Percentiles rank a stretch among this genome's conserved stretches.
Conservation (phyloP, 2,113 vertebrate species). For the Chamaea fasciata region DNA sequence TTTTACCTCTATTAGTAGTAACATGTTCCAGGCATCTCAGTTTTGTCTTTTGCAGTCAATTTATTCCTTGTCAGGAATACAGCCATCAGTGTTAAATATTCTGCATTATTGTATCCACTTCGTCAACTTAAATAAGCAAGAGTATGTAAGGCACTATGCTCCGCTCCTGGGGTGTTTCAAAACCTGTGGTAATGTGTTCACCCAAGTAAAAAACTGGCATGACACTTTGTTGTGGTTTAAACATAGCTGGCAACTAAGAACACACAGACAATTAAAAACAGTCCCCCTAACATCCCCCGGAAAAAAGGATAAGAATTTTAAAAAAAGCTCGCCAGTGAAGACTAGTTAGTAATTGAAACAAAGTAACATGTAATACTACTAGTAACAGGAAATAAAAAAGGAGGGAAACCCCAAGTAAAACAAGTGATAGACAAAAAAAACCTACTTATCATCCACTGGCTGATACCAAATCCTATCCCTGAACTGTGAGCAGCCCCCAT, state of each 20-base stretch:
- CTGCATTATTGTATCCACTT: not conserved
- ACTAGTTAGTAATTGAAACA: not conserved
- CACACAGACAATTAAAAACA: not conserved
- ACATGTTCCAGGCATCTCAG: not conserved
- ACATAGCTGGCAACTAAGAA: not conserved
- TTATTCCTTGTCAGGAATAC: not conserved
- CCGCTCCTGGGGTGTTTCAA: not conserved
- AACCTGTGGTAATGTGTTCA: not conserved
- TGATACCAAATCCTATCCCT: not conserved
- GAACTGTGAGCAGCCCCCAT: not conserved
- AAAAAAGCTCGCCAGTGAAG: not conserved
- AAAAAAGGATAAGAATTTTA: not conserved
- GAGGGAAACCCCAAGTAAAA: not conserved
- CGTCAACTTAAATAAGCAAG: not conserved
- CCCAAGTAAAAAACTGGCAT: not conserved
- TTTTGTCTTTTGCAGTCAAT: not conserved
- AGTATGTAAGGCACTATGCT: not conserved
- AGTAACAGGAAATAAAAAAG: not conserved
- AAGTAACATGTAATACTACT: not conserved
- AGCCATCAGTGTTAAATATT: not conserved
- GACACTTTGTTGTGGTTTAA: not conserved
- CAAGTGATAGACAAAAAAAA: not conserved
- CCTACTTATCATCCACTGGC: not conserved
- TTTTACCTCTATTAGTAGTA: not conserved
- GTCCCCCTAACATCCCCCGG: fast-evolving